These are phyloP conservation scores for Coenonympha glycerion DNA, from an alignment of 2,888 invertebrate genomes.

Conservation along the genomic window DNA sequence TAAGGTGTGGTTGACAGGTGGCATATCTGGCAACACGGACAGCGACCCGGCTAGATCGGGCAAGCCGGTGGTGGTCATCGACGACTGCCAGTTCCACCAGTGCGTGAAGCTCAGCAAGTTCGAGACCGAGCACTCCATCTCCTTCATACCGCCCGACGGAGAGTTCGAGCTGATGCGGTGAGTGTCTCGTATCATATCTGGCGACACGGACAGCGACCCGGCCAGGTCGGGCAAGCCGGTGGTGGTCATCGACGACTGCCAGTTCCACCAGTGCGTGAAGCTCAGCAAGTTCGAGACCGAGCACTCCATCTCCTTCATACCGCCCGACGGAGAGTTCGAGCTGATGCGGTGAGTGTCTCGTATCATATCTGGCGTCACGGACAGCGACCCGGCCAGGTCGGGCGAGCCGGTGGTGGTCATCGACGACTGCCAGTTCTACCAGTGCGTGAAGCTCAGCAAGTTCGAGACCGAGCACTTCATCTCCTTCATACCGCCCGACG, in stretches of 20 bases:
- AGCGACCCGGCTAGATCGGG: slow-evolving; percentile 91
- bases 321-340: slow-evolving; percentile 99
- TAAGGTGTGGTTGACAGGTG: slow-evolving; percentile 70
- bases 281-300: slow-evolving; percentile 99
- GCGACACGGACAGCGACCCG: slow-evolving; percentile 84
- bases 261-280: slow-evolving; percentile 99
- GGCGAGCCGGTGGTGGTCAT: slow-evolving; percentile 99
- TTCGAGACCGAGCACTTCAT: slow-evolving; percentile 99
- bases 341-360: slow-evolving; percentile 95
- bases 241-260: slow-evolving; percentile 99
- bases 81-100: slow-evolving; percentile 99
- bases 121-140: slow-evolving; percentile 99
- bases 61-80: slow-evolving; percentile 98
- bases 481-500: slow-evolving; percentile 99
- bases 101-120: slow-evolving; percentile 99
- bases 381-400: slow-evolving; percentile 87
- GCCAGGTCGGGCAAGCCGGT: slow-evolving; percentile 97
- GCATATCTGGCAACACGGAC: slow-evolving; percentile 81
- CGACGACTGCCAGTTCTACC: slow-evolving; percentile 99
- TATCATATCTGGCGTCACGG: too few species aligned
- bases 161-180: slow-evolving; percentile 99
- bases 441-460: slow-evolving; percentile 99
- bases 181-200: too few species aligned
- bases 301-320: slow-evolving; percentile 99
- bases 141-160: slow-evolving; percentile 99